These are phyloP conservation scores for Calyptomena viridis DNA, from an alignment of 2,113 vertebrate genomes.

Conservation along the genomic window DNA sequence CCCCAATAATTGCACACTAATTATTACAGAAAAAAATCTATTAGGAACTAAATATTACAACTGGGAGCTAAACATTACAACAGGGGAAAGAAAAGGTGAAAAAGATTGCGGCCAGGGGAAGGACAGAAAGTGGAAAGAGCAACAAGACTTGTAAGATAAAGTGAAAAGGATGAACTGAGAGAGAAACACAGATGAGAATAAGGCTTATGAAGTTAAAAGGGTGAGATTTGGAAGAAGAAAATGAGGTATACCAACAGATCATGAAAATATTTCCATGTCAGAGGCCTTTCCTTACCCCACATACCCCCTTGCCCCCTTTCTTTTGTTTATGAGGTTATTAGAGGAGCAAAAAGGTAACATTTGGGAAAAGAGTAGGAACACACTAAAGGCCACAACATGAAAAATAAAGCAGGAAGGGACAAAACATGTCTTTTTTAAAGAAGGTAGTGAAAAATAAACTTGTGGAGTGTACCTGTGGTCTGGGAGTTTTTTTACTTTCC, in stretches of 20 bases:
- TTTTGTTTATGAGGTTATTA: not conserved
- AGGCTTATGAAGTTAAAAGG: not conserved
- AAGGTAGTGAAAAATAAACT: not conserved
- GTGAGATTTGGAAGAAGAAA: not conserved
- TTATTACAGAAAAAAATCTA: not conserved
- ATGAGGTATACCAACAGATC: not conserved
- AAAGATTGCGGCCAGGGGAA: not conserved
- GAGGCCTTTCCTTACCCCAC: not conserved
- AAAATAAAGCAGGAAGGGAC: not conserved
- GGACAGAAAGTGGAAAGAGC: not conserved
- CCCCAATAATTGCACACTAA: not conserved
- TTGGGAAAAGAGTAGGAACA: not conserved
- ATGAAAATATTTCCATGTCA: not conserved
- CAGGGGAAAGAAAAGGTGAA: not conserved
- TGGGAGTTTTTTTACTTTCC: not conserved
- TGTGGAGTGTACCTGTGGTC: not conserved
- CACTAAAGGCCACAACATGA: not conserved
- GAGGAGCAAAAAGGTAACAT: not conserved
- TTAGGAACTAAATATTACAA: not conserved
- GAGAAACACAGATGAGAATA: not conserved
- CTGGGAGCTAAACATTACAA: not conserved
- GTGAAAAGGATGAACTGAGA: not conserved
- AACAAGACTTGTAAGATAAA: fast-evolving
- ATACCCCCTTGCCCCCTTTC: fast-evolving
- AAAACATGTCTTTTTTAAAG: not conserved